A percentile compares a stretch with the other conserved stretches of the same genome.
phyloP scores from a whole-genome alignment of 2,797 vertebrate species.

The Chrysocyon brachyurus region DNA sequence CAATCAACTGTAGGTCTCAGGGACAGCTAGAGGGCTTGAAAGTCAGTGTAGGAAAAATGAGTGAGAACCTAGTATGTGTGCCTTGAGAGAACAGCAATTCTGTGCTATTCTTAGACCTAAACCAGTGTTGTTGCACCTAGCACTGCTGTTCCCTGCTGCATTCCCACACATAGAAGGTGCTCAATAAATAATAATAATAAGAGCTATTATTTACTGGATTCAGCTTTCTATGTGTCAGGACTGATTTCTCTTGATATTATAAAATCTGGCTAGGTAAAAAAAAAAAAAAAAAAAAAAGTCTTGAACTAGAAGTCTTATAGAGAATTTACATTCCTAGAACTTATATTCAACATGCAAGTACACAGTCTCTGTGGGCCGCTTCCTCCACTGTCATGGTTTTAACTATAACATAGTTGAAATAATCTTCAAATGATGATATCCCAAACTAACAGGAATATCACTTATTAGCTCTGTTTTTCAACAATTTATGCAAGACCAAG shows the following conservation, averaged over 20 bases:
- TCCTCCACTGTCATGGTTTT: not conserved
- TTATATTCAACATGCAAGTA: not conserved
- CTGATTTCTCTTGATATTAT: not conserved
- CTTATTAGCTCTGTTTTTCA: constrained; percentile 1
- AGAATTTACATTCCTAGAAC: not conserved
- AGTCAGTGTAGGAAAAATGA: not conserved
- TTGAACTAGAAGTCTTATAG: not conserved
- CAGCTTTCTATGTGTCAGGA: not conserved
- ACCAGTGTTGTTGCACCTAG: not conserved
- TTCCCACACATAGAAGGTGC: not conserved
- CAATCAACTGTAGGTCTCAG: not conserved
- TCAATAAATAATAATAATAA: not conserved
- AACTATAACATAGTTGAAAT: not conserved
- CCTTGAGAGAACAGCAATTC: not conserved
- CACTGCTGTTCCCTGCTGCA: not conserved
- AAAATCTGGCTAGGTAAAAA: not conserved
- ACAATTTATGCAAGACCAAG: not conserved
- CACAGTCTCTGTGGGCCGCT: not conserved
- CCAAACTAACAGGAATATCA: not conserved
- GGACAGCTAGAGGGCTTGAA: not conserved
- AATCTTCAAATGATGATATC: not conserved
- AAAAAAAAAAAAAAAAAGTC: not conserved
- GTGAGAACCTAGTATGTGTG: not conserved
- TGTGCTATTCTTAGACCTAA: not conserved
- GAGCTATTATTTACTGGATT: not conserved